These are phyloP conservation scores for Drosophila subobscura DNA, from an alignment of 1,140 invertebrate species.

Conservation along the genomic window DNA sequence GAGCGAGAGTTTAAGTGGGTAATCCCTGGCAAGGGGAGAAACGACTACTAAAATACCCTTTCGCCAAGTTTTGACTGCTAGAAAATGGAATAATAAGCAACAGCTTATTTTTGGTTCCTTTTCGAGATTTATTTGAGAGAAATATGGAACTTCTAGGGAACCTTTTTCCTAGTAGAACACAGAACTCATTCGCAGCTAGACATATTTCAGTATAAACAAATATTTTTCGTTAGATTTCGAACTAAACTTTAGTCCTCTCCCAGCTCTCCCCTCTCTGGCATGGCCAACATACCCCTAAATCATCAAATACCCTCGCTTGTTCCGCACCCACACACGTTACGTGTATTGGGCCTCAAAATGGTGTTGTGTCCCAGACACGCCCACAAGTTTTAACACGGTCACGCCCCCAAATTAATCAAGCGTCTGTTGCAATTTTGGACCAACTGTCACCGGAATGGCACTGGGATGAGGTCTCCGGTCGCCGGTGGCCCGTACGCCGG, in stretches of 20 bases:
- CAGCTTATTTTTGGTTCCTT: too few relatives aligned
- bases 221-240: too few relatives aligned
- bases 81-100: too few relatives aligned
- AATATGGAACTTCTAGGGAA: too few relatives aligned
- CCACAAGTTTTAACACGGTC: conserved; percentile 66
- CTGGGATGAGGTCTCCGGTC: neutral
- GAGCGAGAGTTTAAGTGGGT: conserved; percentile 12
- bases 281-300: neutral
- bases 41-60: conserved; percentile 2
- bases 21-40: neutral
- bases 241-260: neutral
- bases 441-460: conserved; percentile 1
- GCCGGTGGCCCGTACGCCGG: too few relatives aligned
- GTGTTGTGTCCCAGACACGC: conserved; percentile 63
- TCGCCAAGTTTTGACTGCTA: neutral
- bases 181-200: too few relatives aligned
- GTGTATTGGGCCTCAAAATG: conserved; percentile 49
- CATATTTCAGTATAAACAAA: too few relatives aligned
- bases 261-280: neutral
- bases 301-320: conserved; percentile 1
- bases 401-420: conserved; percentile 79
- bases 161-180: too few relatives aligned
- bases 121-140: too few relatives aligned
- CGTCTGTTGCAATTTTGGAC: conserved; percentile 70
- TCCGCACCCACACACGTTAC: conserved; percentile 1